Conservation (phyloP, 30 jellyfish, hydroid and myxozoan genomes). For the Morbakka virulenta region DNA sequence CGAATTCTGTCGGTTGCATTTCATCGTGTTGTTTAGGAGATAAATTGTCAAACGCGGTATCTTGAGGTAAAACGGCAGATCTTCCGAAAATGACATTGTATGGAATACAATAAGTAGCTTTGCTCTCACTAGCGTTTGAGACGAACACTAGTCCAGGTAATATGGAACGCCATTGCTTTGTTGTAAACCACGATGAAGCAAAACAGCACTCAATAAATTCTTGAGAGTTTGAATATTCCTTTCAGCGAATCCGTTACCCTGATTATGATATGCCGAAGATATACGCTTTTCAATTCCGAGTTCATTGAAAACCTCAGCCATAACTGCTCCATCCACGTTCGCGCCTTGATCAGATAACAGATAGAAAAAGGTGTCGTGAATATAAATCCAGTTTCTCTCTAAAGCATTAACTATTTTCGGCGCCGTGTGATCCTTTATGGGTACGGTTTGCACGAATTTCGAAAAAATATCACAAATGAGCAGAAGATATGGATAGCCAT, state of each 20-base stretch:
- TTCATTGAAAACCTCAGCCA: constrained; percentile 27
- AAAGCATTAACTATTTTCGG: constrained; percentile 28
- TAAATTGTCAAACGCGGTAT: too few species aligned
- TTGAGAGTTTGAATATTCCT: constrained; percentile 5
- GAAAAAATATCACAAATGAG: constrained; percentile 15
- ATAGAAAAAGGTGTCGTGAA: constrained; percentile 29
- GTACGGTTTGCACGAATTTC: constrained; percentile 18
- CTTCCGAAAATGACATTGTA: too few species aligned
- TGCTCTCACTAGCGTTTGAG: too few species aligned
- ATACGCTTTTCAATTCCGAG: constrained; percentile 39
- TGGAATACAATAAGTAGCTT: too few species aligned
- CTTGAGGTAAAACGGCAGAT: too few species aligned
- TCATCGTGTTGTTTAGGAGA: too few species aligned
- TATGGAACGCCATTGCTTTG: too few species aligned
- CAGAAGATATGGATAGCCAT: constrained; percentile 33
- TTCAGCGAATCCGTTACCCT: constrained; percentile 39
- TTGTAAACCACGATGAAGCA: too few species aligned
- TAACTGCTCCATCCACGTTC: constrained; percentile 32
- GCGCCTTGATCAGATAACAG: constrained; percentile 58
- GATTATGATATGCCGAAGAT: constrained; percentile 53
- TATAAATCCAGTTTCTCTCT: constrained; percentile 25
- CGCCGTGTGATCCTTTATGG: constrained; percentile 37
- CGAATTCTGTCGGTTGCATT: too few species aligned
- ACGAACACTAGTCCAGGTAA: too few species aligned
- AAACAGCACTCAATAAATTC: too few species aligned